Base-by-base conservation (phyloP, 1,140 invertebrate genomes). In the Eufriesea mexicana region DNA sequence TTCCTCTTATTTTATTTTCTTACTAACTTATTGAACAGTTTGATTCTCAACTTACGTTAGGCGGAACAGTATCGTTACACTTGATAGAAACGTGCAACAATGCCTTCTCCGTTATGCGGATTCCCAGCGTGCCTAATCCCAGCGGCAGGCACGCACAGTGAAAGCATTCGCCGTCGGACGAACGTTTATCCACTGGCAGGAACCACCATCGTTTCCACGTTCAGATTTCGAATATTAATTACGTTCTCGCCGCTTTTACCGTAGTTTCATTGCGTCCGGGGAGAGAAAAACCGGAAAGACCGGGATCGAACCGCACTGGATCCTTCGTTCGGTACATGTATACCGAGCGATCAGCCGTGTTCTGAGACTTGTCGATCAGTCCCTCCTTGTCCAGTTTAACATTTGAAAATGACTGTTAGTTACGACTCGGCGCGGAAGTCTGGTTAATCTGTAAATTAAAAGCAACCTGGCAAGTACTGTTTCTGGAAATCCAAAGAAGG, bases 51-150 rank as follows among this genome's bases (percentile, higher is more conserved):
- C 23, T 49, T 51, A 9, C 6, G 18, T 14, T 45, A 61, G 54
- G 2, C 20, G 54, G 20, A n/a, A 20, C 54, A 20, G 14, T n/a
- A 45, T 59, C 47, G 73, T 64, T 64, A 78, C 73, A 73, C 54
- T 45, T 64, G 86, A 83, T 86, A 74, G 25, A 23, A 55, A 28
- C 55, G 47, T 73, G 67, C 57, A 67, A 86, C 81, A 84, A 87
- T 87, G 55, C 72, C 77, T 84, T 67, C 68, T 76, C 83, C 64
- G 55, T 83, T 85, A 75, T 71, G 73, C 67, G 57, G 54, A 71
- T 88, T 88, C 85, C 74, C 85, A 87, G 62, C 76, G 49, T 72
- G 25, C 62, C 84, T 76, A 74, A 86, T 87, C 68, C 28, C 51
- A 42, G 28, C 47, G 72, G 55, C 51, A 23, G 20, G 35, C 23